Base-by-base conservation (phyloP, 53 echinoderm and acorn worm species). In the Henricia sp. region DNA sequence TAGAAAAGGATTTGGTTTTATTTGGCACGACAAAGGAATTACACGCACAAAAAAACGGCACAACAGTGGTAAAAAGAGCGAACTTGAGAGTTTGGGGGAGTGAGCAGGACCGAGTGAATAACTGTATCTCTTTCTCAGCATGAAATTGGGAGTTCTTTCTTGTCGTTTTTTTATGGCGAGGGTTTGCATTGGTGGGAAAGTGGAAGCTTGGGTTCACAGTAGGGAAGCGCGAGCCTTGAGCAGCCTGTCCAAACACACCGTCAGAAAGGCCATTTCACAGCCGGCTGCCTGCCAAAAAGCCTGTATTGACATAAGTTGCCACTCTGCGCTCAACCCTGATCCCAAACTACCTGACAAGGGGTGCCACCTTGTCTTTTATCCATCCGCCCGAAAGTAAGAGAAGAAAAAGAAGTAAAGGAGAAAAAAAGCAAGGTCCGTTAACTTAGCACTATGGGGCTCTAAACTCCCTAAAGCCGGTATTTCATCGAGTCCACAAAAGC, bases 241-340 rank as follows among this genome's bases (percentile, higher is more conserved):
- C 57, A 76, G 76, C 76, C 76, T 76, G 76, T 76, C 40, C 40
- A 76, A 76, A 76, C 76, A 76, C 52, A 58, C 44, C 76, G 42
- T 26, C 57, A 76, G 76, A 76, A 76, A 56, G 76, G 76, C 40
- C 42, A 76, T 76, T 76, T 76, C 76, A 76, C 76, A 76, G 76
- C 76, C 76, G 41, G 59, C 76, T 76, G 76, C 76, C 76, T 42
- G 59, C 76, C 53, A 74, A 55, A 74, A 74, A 74, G 37, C 52
- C 37, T n/a, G 57, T 76, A 76, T 76, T 76, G 76, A 76, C 76
- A 57, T 76, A 76, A 76, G 76, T 76, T 76, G 76, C 76, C 59
- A 76, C 57, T 76, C 76, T 59, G 40, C 29, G 59, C 76, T 76
- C 76, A 76, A 34, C 56, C 76, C 41, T 76, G 38, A 59, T 53